These are phyloP conservation scores for Alsophila aescularia DNA, from an alignment of 2,888 invertebrate species.

Conservation along the genomic window DNA sequence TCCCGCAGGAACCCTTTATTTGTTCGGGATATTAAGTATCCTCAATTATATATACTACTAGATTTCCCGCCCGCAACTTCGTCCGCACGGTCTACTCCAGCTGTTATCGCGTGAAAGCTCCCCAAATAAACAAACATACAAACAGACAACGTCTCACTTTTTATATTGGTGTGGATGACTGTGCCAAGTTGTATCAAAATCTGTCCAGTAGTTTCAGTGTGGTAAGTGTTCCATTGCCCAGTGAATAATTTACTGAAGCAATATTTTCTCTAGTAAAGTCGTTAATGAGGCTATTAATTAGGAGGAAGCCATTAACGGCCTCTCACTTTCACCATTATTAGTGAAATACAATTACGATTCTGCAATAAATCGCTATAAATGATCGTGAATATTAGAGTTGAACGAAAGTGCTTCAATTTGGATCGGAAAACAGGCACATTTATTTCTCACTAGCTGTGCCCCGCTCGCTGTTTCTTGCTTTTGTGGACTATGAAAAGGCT, in stretches of 20 bases:
- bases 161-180: too few species aligned
- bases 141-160: too few species aligned
- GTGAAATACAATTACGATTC: slow-evolving; percentile 15
- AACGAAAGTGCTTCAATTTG: not conserved
- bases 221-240: not conserved
- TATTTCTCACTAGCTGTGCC: too few species aligned
- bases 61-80: too few species aligned
- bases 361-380: slow-evolving; percentile 9
- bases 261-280: slow-evolving; percentile 2
- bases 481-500: too few species aligned
- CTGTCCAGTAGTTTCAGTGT: too few species aligned
- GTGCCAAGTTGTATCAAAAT: too few species aligned
- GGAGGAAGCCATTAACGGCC: slow-evolving; percentile 7
- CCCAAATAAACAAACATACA: too few species aligned
- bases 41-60: not conserved
- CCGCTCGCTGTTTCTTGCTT: too few species aligned
- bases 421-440: not conserved
- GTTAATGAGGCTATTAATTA: slow-evolving; percentile 19
- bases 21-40: not conserved
- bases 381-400: slow-evolving; percentile 5
- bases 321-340: slow-evolving; percentile 18
- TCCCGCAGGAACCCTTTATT: too few species aligned
- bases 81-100: too few species aligned
- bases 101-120: too few species aligned
- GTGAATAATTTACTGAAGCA: slow-evolving; percentile 3